A percentile compares a stretch with the other conserved stretches of the same genome.
phyloP scores from a whole-genome alignment of 2,888 invertebrate species.

The Parnassius glacialis region DNA sequence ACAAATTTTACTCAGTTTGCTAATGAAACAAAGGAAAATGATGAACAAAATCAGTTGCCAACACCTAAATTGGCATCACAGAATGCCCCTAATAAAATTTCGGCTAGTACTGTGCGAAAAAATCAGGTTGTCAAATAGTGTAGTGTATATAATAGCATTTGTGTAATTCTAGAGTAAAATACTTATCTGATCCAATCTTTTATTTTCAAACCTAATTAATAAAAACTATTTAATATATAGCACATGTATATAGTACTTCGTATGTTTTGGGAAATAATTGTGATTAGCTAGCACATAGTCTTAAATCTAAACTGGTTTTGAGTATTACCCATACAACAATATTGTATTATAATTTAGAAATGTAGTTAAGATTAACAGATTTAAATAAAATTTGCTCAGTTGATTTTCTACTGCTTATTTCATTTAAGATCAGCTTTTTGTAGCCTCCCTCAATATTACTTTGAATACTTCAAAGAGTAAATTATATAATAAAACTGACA shows the following conservation, averaged over 20 bases:
- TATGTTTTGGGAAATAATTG: no score
- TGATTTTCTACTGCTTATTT: background rate
- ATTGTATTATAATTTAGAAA: background rate
- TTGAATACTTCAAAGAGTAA: background rate
- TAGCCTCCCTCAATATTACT: background rate
- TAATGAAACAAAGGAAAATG: slow-evolving; percentile 61
- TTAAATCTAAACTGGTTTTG: no score
- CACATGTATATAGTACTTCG: no score
- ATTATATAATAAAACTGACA: background rate
- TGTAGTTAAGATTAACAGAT: background rate
- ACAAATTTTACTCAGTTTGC: slow-evolving; percentile 71
- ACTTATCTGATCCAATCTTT: background rate
- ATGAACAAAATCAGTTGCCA: slow-evolving; percentile 43
- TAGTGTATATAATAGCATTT: no score
- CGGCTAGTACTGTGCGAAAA: slow-evolving; percentile 42
- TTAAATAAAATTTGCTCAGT: background rate
- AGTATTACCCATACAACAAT: background rate
- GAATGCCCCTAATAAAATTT: slow-evolving; percentile 19
- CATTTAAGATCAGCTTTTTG: background rate
- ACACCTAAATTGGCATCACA: slow-evolving; percentile 44
- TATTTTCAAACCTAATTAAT: no score
- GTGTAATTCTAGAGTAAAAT: slow-evolving; percentile 24
- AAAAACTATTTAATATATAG: no score
- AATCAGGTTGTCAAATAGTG: slow-evolving; percentile 60
- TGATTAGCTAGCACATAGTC: no score